These are phyloP conservation scores for Drosophila kanekoi DNA, from an alignment of 2,888 invertebrate species.

Conservation along the genomic window DNA sequence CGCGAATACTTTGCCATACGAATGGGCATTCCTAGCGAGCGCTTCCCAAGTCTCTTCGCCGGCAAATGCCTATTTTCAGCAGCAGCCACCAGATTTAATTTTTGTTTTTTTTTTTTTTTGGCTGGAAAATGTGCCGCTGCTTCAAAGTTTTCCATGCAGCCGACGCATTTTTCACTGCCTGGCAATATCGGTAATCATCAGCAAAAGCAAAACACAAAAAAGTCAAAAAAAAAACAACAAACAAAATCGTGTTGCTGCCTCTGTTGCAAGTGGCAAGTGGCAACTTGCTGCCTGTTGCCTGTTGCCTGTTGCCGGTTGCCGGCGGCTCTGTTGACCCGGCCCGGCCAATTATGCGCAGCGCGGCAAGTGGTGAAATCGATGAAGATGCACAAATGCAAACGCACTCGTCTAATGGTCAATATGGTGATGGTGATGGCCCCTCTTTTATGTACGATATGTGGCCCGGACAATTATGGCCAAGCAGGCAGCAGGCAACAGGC, in stretches of 20 bases:
- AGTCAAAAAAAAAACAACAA: not conserved
- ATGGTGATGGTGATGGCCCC: constrained; percentile 67
- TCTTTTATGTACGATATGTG: constrained; percentile 71
- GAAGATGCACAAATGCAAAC: constrained; percentile 81
- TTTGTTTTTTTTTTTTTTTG: constrained; percentile 25
- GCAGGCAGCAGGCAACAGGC: constrained; percentile 26
- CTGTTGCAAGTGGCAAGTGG: constrained; percentile 25
- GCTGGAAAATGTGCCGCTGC: constrained; percentile 50
- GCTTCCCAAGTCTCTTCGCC: constrained; percentile 9
- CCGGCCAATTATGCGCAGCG: constrained; percentile 77
- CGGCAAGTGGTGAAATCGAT: constrained; percentile 80
- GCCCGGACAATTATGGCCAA: constrained; percentile 78
- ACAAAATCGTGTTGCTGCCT: constrained; percentile 60
- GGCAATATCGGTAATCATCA: constrained; percentile 78
- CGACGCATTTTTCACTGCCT: constrained; percentile 75
- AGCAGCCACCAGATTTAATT: constrained; percentile 53
- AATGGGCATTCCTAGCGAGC: constrained; percentile 47
- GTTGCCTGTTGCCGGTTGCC: constrained; percentile 32
- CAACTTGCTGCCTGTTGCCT: constrained; percentile 30
- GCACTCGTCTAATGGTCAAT: constrained; percentile 80
- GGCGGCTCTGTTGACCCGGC: constrained; percentile 67
- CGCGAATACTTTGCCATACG: constrained; percentile 35
- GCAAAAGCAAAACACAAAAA: constrained; percentile 25
- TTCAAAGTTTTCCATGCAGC: constrained; percentile 72
- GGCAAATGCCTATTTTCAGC: constrained; percentile 39